Evolutionary conservation across 2,113 vertebrate genomes (phyloP).

Genomic region (Brachionichthys hirsutus): DNA sequence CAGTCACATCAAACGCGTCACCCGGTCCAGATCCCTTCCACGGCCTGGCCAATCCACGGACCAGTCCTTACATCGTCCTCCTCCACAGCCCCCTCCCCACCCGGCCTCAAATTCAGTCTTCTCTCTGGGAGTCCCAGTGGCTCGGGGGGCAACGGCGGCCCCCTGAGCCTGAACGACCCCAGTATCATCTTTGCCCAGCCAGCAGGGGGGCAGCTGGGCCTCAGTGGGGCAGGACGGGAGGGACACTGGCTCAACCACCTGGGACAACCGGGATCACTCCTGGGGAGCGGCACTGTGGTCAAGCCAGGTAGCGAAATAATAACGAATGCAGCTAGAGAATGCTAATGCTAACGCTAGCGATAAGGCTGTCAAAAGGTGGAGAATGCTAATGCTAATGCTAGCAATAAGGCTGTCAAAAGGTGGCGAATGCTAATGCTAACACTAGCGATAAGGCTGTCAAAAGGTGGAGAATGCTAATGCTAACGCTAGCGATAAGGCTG

Average conservation of each 20-base stretch:
- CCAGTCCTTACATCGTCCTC: constrained; percentile 85
- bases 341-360: no score
- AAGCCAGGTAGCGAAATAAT: constrained; percentile 97
- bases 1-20: constrained; percentile 55
- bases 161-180: constrained; percentile 93
- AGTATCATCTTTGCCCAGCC: constrained; percentile 99
- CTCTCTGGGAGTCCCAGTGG: constrained; percentile 73
- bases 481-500: no score
- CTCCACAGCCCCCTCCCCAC: constrained; percentile 76
- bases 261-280: constrained; percentile 84
- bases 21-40: constrained; percentile 83
- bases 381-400: no score
- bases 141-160: constrained; percentile 76
- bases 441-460: no score
- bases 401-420: no score
- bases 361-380: no score
- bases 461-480: no score
- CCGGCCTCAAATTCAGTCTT: constrained; percentile 82
- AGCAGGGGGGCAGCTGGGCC: constrained; percentile 84
- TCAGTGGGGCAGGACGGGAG: constrained; percentile 83
- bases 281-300: constrained; percentile 91
- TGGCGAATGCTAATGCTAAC: no score
- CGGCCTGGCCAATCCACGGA: constrained; percentile 91
- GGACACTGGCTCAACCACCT: constrained; percentile 93
- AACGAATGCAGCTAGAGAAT: no score